Evolutionary conservation across 2,113 vertebrate genomes (phyloP).

Genomic region (Triplophysa rosa): DNA sequence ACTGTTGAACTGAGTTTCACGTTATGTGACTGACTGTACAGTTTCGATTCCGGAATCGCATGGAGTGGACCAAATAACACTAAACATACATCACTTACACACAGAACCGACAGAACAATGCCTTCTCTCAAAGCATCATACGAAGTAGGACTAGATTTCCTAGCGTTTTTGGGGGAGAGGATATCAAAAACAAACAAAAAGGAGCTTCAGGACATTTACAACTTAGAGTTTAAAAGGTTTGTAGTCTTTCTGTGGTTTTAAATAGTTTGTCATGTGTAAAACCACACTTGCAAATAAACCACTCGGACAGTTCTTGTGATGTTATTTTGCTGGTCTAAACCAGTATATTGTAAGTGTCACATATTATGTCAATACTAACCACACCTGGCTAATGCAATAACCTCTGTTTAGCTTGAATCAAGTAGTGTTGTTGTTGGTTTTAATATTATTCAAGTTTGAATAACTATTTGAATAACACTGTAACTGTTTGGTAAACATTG

Average conservation of each 20-base stretch:
- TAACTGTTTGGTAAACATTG: not conserved
- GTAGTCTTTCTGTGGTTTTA: not conserved
- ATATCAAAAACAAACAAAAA: slow-evolving; percentile 62
- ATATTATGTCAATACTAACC: not conserved
- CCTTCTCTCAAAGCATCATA: slow-evolving; percentile 57
- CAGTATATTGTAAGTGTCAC: not conserved
- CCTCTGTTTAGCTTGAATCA: too few relatives aligned
- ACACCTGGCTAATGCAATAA: too few relatives aligned
- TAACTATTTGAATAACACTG: not conserved
- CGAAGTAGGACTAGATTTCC: slow-evolving; percentile 75
- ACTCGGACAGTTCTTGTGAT: not conserved
- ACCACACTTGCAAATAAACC: not conserved
- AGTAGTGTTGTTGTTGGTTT: too few relatives aligned
- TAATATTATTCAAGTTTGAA: not conserved
- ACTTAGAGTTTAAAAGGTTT: slow-evolving; percentile 74
- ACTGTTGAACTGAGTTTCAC: not conserved
- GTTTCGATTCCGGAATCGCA: slow-evolving; percentile 15
- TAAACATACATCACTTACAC: too few relatives aligned
- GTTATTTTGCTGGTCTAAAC: not conserved
- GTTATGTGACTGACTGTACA: not conserved
- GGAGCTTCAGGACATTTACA: slow-evolving; percentile 78
- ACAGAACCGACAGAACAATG: slow-evolving; percentile 51
- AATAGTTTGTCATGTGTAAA: not conserved
- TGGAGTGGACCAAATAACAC: not conserved
- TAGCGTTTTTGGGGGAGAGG: slow-evolving; percentile 77